These are phyloP conservation scores for Tenebrosternarchus preto DNA, from an alignment of 2,113 vertebrate genomes.

Conservation along the genomic window DNA sequence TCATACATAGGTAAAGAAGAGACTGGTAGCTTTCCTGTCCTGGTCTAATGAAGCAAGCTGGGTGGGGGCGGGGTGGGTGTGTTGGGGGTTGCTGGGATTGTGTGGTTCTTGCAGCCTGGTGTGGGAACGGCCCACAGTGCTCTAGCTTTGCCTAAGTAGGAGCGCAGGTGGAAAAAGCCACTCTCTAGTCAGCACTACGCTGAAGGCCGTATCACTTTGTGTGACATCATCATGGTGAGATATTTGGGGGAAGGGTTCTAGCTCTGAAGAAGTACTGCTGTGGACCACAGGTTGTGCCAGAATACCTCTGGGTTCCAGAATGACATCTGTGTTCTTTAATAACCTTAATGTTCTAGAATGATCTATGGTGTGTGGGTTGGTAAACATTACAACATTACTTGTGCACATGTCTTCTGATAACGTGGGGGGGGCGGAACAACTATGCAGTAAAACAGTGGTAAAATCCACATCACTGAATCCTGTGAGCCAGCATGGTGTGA, in stretches of 20 bases:
- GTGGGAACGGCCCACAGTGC: not conserved
- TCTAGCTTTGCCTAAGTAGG: not conserved
- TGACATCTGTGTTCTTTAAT: not conserved
- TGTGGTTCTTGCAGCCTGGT: not conserved
- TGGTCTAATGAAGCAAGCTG: too few species aligned
- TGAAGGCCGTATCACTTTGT: not conserved
- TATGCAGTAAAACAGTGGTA: not conserved
- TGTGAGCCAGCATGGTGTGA: not conserved
- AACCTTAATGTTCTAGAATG: slow-evolving; percentile 3
- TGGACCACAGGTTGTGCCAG: not conserved
- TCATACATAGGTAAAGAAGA: not conserved
- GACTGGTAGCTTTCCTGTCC: too few species aligned
- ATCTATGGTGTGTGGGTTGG: not conserved
- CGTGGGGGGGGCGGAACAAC: too few species aligned
- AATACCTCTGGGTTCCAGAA: not conserved
- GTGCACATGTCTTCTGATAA: too few species aligned
- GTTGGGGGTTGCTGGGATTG: too few species aligned
- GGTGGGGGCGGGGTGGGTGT: too few species aligned
- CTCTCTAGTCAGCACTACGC: not conserved
- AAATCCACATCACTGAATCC: not conserved
- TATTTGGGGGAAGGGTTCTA: not conserved
- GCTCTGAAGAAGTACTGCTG: not conserved
- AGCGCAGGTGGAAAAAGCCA: not conserved
- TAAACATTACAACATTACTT: too few species aligned
- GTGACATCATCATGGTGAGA: not conserved